Evolutionary conservation across 2,797 vertebrate genomes (phyloP).

Genomic region (Cuculus canorus): DNA sequence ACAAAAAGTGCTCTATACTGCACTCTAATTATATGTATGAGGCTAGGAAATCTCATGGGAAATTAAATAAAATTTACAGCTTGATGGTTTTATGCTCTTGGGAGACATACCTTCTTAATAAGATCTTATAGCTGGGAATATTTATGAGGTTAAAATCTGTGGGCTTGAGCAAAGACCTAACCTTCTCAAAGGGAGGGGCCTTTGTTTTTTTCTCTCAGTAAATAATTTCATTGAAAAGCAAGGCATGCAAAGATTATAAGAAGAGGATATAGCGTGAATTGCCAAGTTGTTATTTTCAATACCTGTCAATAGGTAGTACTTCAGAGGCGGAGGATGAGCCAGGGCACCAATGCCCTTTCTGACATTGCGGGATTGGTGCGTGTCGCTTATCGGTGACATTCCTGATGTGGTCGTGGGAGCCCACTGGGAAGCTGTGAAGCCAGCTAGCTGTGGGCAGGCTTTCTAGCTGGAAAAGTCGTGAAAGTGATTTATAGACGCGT

Average conservation of each 20-base stretch:
- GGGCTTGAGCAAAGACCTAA: slow-evolving; percentile 82
- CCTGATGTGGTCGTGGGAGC: not conserved
- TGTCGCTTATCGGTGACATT: not conserved
- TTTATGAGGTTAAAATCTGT: slow-evolving; percentile 90
- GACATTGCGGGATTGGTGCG: not conserved
- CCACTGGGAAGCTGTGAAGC: not conserved
- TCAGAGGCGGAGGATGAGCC: not conserved
- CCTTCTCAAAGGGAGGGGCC: slow-evolving; percentile 71
- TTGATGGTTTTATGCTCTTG: slow-evolving; percentile 91
- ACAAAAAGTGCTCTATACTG: slow-evolving; percentile 91
- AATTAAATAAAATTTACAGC: slow-evolving; percentile 98
- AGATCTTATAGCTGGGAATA: slow-evolving; percentile 92
- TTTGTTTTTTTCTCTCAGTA: slow-evolving; percentile 54
- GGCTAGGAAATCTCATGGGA: slow-evolving; percentile 92
- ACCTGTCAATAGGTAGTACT: slow-evolving; percentile 30
- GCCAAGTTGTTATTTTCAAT: slow-evolving; percentile 6
- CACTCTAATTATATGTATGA: slow-evolving; percentile 99
- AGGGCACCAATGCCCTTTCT: not conserved
- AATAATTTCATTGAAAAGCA: slow-evolving; percentile 64
- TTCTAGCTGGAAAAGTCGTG: not conserved
- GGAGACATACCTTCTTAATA: slow-evolving; percentile 97
- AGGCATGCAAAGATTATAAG: slow-evolving; percentile 4
- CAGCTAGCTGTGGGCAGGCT: not conserved
- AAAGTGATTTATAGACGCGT: not conserved
- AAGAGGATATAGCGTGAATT: slow-evolving; percentile 3